Evolutionary conservation across 2,797 vertebrate genomes (phyloP).

Genomic region (Channallabes apus): DNA sequence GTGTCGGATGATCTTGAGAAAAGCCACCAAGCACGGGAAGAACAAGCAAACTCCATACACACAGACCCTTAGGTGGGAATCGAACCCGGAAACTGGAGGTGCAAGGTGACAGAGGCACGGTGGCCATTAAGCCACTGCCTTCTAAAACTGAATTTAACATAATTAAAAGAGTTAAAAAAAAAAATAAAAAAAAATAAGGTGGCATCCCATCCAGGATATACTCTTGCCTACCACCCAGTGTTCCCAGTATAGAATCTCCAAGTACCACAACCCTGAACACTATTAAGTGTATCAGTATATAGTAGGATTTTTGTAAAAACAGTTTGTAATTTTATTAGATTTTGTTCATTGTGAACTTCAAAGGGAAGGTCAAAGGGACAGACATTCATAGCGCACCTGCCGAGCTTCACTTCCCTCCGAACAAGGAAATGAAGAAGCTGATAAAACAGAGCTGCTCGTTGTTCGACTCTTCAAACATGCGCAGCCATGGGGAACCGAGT

Average conservation of each 20-base stretch:
- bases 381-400: conserved; percentile 49
- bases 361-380: conserved; percentile 12
- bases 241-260: background rate
- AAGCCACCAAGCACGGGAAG: too few species aligned
- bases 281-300: background rate
- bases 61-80: too few species aligned
- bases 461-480: conserved; percentile 16
- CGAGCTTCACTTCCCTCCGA: conserved; percentile 39
- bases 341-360: background rate
- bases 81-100: too few species aligned
- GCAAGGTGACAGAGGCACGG: too few species aligned
- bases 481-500: conserved; percentile 56
- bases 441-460: conserved; percentile 17
- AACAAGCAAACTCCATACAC: too few species aligned
- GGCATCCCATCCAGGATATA: background rate
- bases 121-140: too few species aligned
- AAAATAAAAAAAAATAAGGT: too few species aligned
- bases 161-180: too few species aligned
- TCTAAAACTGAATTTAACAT: too few species aligned
- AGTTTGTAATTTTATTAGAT: background rate
- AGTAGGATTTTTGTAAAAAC: too few species aligned
- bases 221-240: too few species aligned
- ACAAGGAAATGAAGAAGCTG: conserved; percentile 54
- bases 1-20: too few species aligned
- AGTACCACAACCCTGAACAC: background rate